Evolutionary conservation across 2,888 invertebrate genomes (phyloP).

Genomic region (Poecilobothrus nobilitatus): DNA sequence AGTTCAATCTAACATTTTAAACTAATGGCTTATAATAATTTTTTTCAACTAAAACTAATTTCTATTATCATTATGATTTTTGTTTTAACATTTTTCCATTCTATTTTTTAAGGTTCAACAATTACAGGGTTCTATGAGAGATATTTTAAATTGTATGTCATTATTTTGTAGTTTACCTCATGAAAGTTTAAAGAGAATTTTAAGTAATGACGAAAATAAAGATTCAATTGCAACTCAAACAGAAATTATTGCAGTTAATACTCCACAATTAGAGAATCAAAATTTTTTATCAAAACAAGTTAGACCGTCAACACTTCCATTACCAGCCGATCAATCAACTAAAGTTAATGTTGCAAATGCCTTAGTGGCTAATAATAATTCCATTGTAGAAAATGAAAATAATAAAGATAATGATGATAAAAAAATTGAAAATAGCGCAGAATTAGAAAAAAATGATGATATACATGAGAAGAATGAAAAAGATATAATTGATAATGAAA

Average conservation of each 20-base stretch:
- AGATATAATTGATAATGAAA: conserved; percentile 12
- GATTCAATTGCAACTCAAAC: conserved; percentile 61
- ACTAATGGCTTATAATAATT: not conserved
- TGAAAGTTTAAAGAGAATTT: conserved; percentile 36
- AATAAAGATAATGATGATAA: conserved; percentile 10
- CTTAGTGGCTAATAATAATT: conserved; percentile 18
- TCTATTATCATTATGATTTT: not conserved
- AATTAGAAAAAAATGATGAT: conserved; percentile 1
- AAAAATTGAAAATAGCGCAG: not conserved
- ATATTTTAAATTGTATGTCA: conserved; percentile 63
- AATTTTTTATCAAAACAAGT: conserved; percentile 42
- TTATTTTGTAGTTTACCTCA: conserved; percentile 44
- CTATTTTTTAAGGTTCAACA: conserved; percentile 57
- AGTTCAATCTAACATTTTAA: not conserved
- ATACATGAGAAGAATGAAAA: conserved; percentile 12
- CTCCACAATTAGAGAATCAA: conserved; percentile 55
- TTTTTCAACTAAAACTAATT: not conserved
- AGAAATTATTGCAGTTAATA: conserved; percentile 68
- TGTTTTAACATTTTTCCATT: not conserved
- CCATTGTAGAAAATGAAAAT: conserved; percentile 4
- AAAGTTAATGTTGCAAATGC: not conserved
- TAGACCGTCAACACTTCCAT: conserved; percentile 40
- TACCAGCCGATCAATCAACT: conserved; percentile 26
- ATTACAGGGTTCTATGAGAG: conserved; percentile 68
- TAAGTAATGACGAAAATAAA: conserved; percentile 27